Base-by-base conservation (phyloP, 2,113 vertebrate genomes). In the Capreolus pygargus region DNA sequence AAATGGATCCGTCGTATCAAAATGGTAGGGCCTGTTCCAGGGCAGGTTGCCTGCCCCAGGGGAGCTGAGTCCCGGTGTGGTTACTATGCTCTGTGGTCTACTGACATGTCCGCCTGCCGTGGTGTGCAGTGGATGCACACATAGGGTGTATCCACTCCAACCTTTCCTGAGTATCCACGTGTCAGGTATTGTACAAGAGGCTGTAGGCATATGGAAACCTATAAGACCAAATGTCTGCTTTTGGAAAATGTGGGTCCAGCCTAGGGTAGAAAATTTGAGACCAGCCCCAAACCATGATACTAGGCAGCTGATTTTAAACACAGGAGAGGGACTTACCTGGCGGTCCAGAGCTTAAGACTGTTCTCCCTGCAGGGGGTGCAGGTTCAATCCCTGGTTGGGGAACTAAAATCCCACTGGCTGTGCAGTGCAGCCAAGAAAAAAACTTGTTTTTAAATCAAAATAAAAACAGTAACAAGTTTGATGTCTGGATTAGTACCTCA, bases 101-200 rank as follows among this genome's bases (percentile, higher is more conserved):
- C n/a, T 47, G 60, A 36, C 74, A 47, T 33, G 13, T 4, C 7
- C 0, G 6, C 64, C 67, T 33, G n/a, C 61, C 13, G 0, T 27
- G 11, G n/a, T 89, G n/a, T 3, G n/a, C 6, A 21, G 27, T 54
- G 47, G 28, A 10, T n/a, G 23, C 45, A 36, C 30, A 1, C 12
- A 21, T 3, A 17, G 21, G 0, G 1, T 23, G 3, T 17, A 0
- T 2, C 17, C 21, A 1, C n/a, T 33, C n/a, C 67, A 47, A n/a
- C 21, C 79, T 47, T 36, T 82, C 16, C n/a, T n/a, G 28, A 39
- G 27, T 2, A 10, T 12, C 25, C 21, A 9, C 9, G 2, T 39
- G 33, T 21, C 36, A 2, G 33, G 9, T n/a, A 2, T 19, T 6
- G 3, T 55, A 10, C 7, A 61, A 60, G 50, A 30, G 21, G 13